A percentile compares a stretch with the other conserved stretches of the same genome.
phyloP scores from a whole-genome alignment of 2,113 vertebrate species.

The Donacobius atricapilla region DNA sequence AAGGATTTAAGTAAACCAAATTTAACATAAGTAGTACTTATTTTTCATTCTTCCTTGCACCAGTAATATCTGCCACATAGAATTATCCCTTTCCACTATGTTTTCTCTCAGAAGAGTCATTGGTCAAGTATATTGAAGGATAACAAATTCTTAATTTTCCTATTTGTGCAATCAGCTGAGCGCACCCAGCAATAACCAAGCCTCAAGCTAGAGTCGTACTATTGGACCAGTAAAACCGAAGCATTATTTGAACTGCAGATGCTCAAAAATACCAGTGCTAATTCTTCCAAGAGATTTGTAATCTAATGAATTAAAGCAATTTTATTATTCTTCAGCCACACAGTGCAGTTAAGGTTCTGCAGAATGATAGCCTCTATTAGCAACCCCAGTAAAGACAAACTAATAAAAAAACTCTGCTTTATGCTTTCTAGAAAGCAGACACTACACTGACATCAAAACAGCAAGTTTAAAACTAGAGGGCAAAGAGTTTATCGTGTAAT shows the following conservation, averaged over 20 bases:
- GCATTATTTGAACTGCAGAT: not conserved
- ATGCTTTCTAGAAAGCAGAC: not conserved
- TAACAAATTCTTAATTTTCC: not conserved
- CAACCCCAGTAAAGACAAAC: not conserved
- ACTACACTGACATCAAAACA: not conserved
- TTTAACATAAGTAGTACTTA: not conserved
- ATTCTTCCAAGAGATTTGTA: not conserved
- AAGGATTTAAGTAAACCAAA: not conserved
- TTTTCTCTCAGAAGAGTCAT: not conserved
- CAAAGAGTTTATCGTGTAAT: not conserved
- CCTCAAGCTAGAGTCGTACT: not conserved
- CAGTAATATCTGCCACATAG: not conserved
- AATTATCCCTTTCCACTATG: not conserved
- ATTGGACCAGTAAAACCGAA: not conserved
- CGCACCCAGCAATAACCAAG: not conserved
- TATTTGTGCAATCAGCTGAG: not conserved
- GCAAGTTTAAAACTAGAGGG: not conserved
- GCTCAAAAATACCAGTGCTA: not conserved
- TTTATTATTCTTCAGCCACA: not conserved
- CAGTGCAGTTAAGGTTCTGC: not conserved
- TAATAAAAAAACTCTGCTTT: not conserved
- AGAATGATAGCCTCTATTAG: not conserved
- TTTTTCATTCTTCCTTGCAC: not conserved
- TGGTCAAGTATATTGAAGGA: not conserved
- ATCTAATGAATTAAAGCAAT: conserved; percentile 6